Base-by-base conservation (phyloP, 2,888 invertebrate species). In the Leptopilina syphax region DNA sequence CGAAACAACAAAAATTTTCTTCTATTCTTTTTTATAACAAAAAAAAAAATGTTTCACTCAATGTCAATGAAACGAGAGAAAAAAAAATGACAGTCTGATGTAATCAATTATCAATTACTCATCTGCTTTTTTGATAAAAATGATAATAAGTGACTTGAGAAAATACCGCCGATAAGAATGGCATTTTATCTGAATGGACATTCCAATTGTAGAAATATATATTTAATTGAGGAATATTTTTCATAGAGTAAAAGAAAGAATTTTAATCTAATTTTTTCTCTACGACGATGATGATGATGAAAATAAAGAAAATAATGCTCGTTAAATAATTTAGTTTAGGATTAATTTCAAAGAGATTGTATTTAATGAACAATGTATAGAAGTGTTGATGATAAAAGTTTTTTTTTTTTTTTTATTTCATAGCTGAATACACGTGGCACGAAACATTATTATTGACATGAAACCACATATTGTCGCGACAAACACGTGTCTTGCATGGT, bases 101-200 rank as follows among this genome's bases (percentile, higher is more conserved):
- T 13, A 50, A 70, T 54, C 70, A 50, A 70, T 70, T 50, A 50
- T 44, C 44, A 66, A 41, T 41, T 68, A 68, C 68, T 68, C 68
- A 68, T 68, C 47, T 47, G 9, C 27, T 54, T 50, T 27, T 70
- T n/a, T 18, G 70, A 34, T 34, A 34, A 34, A 34, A 34, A 34
- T 34, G 34, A 34, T 34, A 34, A 70, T 70, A 70, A 54, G 34
- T 70, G 54, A 50, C 70, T 70, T 24, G 13, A 50, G 50, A 70
- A 10, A 70, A 54, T 27, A 47, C 24, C 50, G 27, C 54, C 60
- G 70, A 70, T 70, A 70, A 70, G 70, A 24, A 24, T 18, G 27
- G 27, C 12, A 54, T 70, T 70, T 8, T 8, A 70, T 54, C 54
- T 13, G 24, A 70, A 70, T 54, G 70, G 50, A 54, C 50, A 70